These are phyloP conservation scores for Oscheius sp. DNA, from an alignment of 2,888 invertebrate species.

Conservation along the genomic window DNA sequence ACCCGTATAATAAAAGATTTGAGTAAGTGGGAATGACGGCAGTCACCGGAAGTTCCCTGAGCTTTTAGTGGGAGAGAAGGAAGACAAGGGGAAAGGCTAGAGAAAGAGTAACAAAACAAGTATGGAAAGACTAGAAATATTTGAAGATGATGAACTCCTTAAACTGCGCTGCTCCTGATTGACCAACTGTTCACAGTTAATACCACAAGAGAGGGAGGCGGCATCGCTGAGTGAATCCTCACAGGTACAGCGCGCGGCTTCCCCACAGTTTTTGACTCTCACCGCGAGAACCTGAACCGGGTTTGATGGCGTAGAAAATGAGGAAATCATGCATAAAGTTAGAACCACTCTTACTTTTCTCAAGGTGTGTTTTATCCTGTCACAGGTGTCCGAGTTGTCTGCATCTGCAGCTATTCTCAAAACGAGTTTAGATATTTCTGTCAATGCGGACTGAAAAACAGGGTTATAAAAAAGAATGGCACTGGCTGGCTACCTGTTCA, in stretches of 20 bases:
- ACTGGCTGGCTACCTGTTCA: slow-evolving; percentile 40
- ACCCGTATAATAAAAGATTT: slow-evolving; percentile 15
- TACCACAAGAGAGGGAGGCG: slow-evolving; percentile 33
- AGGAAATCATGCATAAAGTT: slow-evolving; percentile 2
- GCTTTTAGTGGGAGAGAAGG: slow-evolving; percentile 1
- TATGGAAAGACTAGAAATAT: neutral
- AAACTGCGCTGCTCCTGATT: slow-evolving; percentile 32
- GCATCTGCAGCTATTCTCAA: slow-evolving; percentile 43
- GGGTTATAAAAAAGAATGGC: neutral
- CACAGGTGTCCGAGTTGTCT: slow-evolving; percentile 49
- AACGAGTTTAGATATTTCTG: slow-evolving; percentile 42
- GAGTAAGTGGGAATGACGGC: slow-evolving; percentile 13
- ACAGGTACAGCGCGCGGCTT: slow-evolving; percentile 57
- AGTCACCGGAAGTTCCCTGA: slow-evolving; percentile 28
- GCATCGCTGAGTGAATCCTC: slow-evolving; percentile 44
- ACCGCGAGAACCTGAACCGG: slow-evolving; percentile 49
- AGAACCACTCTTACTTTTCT: slow-evolving; percentile 42
- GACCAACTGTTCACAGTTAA: slow-evolving; percentile 37
- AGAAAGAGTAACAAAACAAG: neutral
- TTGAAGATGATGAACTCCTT: neutral
- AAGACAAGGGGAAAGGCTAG: neutral
- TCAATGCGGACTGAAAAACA: slow-evolving; percentile 34
- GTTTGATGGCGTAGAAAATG: slow-evolving; percentile 1
- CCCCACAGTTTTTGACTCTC: slow-evolving; percentile 53
- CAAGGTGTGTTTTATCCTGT: slow-evolving; percentile 47